Percentiles rank a stretch among this genome's conserved stretches.
Evolutionary conservation across 1,140 invertebrate species (phyloP).

Genomic region (Myzus persicae): DNA sequence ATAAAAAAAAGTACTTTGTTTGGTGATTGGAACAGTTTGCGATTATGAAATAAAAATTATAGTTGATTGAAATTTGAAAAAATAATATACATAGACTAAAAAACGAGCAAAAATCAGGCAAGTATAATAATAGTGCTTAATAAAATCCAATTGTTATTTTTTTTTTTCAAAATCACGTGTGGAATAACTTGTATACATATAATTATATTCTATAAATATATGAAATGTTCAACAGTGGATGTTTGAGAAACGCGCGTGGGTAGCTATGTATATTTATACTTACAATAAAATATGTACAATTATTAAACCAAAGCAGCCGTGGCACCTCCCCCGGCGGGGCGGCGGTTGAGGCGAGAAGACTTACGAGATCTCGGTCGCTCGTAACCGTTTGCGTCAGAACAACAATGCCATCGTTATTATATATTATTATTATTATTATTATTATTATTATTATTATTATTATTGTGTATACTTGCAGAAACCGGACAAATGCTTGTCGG

Average conservation of each 20-base stretch:
- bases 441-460: neutral
- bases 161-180: neutral
- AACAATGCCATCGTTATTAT: neutral
- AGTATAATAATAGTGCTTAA: neutral
- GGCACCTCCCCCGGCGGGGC: neutral
- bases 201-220: neutral
- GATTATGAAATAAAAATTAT: too few species aligned
- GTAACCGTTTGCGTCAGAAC: neutral
- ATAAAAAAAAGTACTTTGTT: too few species aligned
- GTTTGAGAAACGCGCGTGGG: neutral
- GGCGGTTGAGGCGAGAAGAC: neutral
- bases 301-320: neutral
- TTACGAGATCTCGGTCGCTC: neutral
- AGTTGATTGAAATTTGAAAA: neutral
- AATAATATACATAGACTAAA: neutral
- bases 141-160: neutral
- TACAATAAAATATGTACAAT: neutral
- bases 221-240: neutral
- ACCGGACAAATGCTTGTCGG: conserved; percentile 11
- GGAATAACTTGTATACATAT: neutral
- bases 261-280: neutral
- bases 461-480: neutral
- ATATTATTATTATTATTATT: neutral
- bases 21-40: too few species aligned
- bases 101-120: neutral